Evolutionary conservation across 1,140 invertebrate genomes (phyloP), one percentile per base, ranked within the genome.

Genomic region (Leucophenga varia): DNA sequence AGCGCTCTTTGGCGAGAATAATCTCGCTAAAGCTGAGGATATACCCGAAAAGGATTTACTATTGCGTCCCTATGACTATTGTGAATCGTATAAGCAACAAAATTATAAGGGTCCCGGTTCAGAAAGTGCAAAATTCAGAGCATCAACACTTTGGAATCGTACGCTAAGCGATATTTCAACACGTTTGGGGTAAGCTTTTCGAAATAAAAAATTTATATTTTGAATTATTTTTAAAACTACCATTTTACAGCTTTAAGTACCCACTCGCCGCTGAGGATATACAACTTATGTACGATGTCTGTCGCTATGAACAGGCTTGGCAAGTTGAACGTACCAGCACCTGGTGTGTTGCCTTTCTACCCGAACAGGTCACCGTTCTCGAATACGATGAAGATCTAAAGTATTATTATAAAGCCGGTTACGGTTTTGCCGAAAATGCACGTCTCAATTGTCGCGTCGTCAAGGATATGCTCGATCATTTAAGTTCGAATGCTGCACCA

Each of bases 331-430:
- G 80, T 18, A 74, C 79, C 28, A 89, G 87, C 4, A 79, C 86
- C 0, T 91, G 89, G 89, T 91, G 89, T 64, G 79, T 82, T 0
- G 82, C 81, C 12, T 89, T 91, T 58, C 82, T 79, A 37, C 82
- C 82, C 46, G 81, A 86, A 34, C 87, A 91, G 56, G 74, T 90
- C 1, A 78, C 82, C 52, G 70, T 88, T 3, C 46, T 93, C 19
- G 90, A 94, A 63, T 94, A 92, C 61, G 75, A 79, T 1, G 85
- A 90, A 68, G 91, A 94, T 76, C 72, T 94, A 6, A 79, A 87
- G 63, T 84, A 86, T 52, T 93, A 87, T 61, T 91, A 90, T 72
- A 83, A 82, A 45, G 80, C 83, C 43, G 88, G 89, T 3, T 88
- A 89, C 64, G 90, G 89, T 1, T 82, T 84, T 38, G 72, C 80